Evolutionary conservation across 2,113 vertebrate species (phyloP).

Genomic region (Gobiocypris rarus): DNA sequence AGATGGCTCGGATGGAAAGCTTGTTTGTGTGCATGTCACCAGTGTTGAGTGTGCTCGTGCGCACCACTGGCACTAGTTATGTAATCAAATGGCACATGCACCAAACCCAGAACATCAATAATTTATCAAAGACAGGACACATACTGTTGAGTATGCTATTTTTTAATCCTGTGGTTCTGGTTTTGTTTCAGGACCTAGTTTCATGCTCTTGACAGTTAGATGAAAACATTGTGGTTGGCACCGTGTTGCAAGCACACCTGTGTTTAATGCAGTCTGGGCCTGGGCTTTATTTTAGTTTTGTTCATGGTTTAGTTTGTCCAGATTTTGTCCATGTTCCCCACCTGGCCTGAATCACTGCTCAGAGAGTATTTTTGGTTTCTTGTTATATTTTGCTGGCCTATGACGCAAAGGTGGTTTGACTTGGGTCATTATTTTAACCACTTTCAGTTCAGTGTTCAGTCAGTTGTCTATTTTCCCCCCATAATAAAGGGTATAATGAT

Average conservation of each 20-base stretch:
- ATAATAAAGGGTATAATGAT: slow-evolving; percentile 27
- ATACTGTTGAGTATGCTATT: slow-evolving; percentile 6
- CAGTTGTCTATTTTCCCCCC: not conserved
- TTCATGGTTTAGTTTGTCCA: slow-evolving; percentile 13
- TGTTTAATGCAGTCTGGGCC: not conserved
- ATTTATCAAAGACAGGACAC: slow-evolving; percentile 57
- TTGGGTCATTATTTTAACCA: slow-evolving; percentile 19
- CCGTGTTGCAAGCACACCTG: no score
- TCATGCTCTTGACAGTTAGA: not conserved
- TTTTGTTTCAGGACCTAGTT: slow-evolving; percentile 17
- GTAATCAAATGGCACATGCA: slow-evolving; percentile 56
- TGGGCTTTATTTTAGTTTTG: slow-evolving; percentile 20
- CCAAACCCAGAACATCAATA: slow-evolving; percentile 65
- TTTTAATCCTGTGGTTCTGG: not conserved
- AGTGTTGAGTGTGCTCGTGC: slow-evolving; percentile 17
- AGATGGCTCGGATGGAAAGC: not conserved
- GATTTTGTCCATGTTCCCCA: slow-evolving; percentile 1
- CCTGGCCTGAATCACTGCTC: slow-evolving; percentile 14
- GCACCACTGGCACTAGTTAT: slow-evolving; percentile 46
- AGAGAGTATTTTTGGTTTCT: not conserved
- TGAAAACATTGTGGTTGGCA: slow-evolving; percentile 11
- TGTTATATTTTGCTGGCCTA: not conserved
- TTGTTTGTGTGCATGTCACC: not conserved
- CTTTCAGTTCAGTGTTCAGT: not conserved
- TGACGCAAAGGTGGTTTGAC: slow-evolving; percentile 22